Evolutionary conservation across 2,888 invertebrate genomes (phyloP), one percentile per base, ranked within the genome.

Genomic region (Ochropacha duplaris): DNA sequence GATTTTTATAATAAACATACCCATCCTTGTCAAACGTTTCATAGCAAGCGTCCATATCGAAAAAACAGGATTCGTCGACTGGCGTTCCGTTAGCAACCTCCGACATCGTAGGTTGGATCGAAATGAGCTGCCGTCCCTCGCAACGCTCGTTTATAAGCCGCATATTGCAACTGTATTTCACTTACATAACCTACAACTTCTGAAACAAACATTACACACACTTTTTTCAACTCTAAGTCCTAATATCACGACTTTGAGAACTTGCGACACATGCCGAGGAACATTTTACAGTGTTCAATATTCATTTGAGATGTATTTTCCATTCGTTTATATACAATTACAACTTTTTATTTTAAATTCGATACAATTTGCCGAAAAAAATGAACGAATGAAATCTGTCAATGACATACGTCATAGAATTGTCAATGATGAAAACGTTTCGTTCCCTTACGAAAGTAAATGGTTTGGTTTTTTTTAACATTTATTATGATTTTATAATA

Each of bases 1-100:
- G 6, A 31, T 12, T 12, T 12, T 12, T 31, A 12, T 0, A 6
- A 36, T n/a, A n/a, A 36, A 94, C 95, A 94, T 93, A 97, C 96
- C 96, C 95, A 91, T 98, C 97, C 87, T 97, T 97, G 90, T 98
- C 97, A 89, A 98, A 98, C 70, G 97, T 97, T 77, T 96, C 95
- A 87, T 97, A 97, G 91, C 98, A 98, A 82, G 97, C 97, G 93
- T 98, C 97, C 97, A 98, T 97, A 86, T 94, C 94, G 87, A 90
- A 85, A 81, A 93, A 92, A 88, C 92, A 92, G 74, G 87, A 88
- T 85, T 94, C 92, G 78, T 94, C 93, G 80, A 88, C 83, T 84
- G 83, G 74, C 57, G 80, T 69, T 55, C 81, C 85, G 87, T 84
- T 84, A 72, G 79, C 86, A 83, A 84, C 90, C 79, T 86, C 86